Evolutionary conservation across 1,140 invertebrate species (phyloP).

Genomic region (Drosophila kohkoa): DNA sequence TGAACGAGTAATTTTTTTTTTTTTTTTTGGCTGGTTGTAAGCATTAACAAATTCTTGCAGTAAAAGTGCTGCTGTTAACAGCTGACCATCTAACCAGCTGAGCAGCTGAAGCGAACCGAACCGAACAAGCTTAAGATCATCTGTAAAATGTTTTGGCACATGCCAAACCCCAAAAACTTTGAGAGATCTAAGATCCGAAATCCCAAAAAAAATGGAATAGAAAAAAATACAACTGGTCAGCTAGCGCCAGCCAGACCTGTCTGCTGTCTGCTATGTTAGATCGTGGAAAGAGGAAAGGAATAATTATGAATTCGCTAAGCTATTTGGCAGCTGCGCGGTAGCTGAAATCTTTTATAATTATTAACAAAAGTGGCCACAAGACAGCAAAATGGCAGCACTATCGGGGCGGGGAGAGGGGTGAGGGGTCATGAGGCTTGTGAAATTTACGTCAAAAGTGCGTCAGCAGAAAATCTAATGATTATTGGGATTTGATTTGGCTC

Average conservation of each 20-base stretch:
- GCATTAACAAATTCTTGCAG: slow-evolving; percentile 66
- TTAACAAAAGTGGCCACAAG: background rate
- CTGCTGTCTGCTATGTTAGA: slow-evolving; percentile 55
- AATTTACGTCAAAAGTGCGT: slow-evolving; percentile 61
- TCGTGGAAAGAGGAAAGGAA: slow-evolving; percentile 27
- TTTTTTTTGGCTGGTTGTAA: background rate
- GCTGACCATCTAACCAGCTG: background rate
- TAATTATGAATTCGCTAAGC: slow-evolving; percentile 70
- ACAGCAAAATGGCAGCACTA: background rate
- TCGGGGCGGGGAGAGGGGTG: background rate
- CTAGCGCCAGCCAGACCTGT: slow-evolving; percentile 62
- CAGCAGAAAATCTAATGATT: slow-evolving; percentile 50
- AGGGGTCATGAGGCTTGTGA: slow-evolving; percentile 17
- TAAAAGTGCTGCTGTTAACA: slow-evolving; percentile 58
- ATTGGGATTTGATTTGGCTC: slow-evolving; percentile 14
- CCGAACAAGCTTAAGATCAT: slow-evolving; percentile 57
- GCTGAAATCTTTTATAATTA: slow-evolving; percentile 59
- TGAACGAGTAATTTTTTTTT: slow-evolving; percentile 3
- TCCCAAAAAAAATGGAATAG: slow-evolving; percentile 6
- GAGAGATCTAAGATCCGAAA: background rate
- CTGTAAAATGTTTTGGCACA: slow-evolving; percentile 74
- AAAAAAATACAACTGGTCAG: slow-evolving; percentile 19
- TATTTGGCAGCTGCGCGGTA: slow-evolving; percentile 39
- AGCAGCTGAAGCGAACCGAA: slow-evolving; percentile 1
- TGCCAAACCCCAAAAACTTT: slow-evolving; percentile 47